These are phyloP conservation scores for Scomber colias DNA, from an alignment of 2,113 vertebrate species.

Conservation along the genomic window DNA sequence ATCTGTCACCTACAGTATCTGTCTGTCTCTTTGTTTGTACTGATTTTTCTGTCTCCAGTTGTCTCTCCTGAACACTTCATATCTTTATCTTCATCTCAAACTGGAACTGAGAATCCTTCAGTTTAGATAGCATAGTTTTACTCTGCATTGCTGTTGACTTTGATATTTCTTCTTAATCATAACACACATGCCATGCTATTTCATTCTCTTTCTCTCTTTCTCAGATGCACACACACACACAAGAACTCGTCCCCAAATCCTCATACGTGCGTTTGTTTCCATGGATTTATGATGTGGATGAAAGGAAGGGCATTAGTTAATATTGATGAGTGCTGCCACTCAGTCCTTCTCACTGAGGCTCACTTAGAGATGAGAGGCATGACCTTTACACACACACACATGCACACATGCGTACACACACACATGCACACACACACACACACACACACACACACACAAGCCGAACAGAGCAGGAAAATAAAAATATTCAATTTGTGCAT, in stretches of 20 bases:
- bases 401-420: conserved; percentile 25
- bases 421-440: conserved; percentile 13
- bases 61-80: not conserved
- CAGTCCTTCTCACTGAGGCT: conserved; percentile 70
- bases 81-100: not conserved
- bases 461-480: not conserved
- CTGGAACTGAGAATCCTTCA: not conserved
- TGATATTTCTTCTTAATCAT: not conserved
- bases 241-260: not conserved
- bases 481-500: not conserved
- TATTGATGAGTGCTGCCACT: conserved; percentile 84
- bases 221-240: not conserved
- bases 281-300: conserved; percentile 77
- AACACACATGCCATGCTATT: not conserved
- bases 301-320: conserved; percentile 82
- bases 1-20: conserved; percentile 19
- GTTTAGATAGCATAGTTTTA: not conserved
- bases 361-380: conserved; percentile 78
- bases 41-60: not conserved
- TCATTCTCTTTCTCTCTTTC: not conserved
- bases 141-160: not conserved
- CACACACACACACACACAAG: not conserved
- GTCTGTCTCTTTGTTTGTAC: not conserved
- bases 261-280: conserved; percentile 61
- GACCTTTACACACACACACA: conserved; percentile 73